These are phyloP conservation scores for Trypoxylus dichotomus DNA, from an alignment of 1,140 invertebrate species.

Conservation along the genomic window DNA sequence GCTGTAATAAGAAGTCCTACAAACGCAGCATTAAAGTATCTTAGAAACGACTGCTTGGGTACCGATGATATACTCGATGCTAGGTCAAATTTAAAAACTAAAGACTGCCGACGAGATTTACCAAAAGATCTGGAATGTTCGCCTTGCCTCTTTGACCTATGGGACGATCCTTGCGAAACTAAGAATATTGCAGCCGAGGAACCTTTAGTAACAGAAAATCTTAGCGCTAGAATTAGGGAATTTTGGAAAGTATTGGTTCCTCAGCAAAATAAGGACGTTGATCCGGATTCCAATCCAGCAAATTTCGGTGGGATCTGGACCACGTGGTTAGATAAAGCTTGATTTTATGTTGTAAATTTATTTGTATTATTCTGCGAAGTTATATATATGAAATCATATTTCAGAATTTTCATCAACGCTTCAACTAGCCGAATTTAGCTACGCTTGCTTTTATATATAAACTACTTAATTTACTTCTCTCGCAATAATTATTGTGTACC, in stretches of 20 bases:
- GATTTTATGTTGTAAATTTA: no score
- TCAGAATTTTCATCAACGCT: no score
- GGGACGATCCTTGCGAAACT: constrained; percentile 81
- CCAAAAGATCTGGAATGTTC: background rate
- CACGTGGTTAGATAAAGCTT: constrained; percentile 51
- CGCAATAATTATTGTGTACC: no score
- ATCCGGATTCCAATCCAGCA: constrained; percentile 51
- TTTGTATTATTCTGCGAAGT: no score
- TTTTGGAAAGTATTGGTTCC: constrained; percentile 47
- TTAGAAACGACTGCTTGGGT: background rate
- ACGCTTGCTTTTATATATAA: no score
- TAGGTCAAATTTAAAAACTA: background rate
- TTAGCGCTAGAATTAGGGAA: constrained; percentile 44
- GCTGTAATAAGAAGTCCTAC: constrained; percentile 54
- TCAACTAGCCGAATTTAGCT: no score
- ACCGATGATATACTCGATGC: constrained; percentile 18
- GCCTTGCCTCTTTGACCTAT: constrained; percentile 76
- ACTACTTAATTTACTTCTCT: no score
- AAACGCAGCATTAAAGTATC: constrained; percentile 52
- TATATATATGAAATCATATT: no score
- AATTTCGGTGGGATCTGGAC: constrained; percentile 53
- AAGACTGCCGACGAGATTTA: background rate
- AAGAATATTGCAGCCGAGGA: constrained; percentile 67
- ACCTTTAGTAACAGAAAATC: constrained; percentile 44
- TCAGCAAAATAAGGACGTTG: constrained; percentile 45